phyloP scores from a whole-genome alignment of 2,113 vertebrate species.

The Rhagologus leucostigma region DNA sequence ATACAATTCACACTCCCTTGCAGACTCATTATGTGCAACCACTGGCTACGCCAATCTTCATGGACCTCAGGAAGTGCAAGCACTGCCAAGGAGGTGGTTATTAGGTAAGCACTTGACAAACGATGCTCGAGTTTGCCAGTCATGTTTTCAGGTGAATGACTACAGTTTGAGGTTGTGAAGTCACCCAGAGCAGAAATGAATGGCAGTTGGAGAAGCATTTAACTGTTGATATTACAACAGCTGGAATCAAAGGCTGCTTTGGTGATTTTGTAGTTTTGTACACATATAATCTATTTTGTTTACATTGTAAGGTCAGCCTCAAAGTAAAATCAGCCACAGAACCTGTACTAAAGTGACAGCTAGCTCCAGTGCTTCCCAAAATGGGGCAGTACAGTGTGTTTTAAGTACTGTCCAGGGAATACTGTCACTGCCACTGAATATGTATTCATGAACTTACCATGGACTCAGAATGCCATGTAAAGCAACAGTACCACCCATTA shows the following conservation, averaged over 20 bases:
- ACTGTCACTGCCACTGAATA: background rate
- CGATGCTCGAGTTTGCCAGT: accelerated
- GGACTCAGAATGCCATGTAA: background rate
- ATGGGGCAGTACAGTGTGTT: background rate
- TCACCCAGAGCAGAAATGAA: background rate
- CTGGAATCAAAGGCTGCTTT: background rate
- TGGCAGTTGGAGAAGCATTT: background rate
- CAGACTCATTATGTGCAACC: background rate
- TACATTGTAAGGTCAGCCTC: background rate
- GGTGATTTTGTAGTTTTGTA: background rate
- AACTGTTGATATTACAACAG: background rate
- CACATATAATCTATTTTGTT: background rate
- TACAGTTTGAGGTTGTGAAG: background rate
- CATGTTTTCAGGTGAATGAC: background rate
- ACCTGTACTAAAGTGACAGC: background rate
- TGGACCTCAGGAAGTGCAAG: background rate
- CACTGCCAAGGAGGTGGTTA: background rate
- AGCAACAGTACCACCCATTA: background rate
- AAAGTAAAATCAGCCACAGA: background rate
- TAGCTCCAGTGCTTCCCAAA: background rate
- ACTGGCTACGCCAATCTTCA: background rate
- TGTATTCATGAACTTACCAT: background rate
- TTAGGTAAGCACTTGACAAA: background rate
- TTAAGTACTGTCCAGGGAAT: background rate
- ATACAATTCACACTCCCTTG: background rate